These are phyloP conservation scores for Allobates femoralis DNA, from an alignment of 2,797 vertebrate genomes.

Conservation along the genomic window DNA sequence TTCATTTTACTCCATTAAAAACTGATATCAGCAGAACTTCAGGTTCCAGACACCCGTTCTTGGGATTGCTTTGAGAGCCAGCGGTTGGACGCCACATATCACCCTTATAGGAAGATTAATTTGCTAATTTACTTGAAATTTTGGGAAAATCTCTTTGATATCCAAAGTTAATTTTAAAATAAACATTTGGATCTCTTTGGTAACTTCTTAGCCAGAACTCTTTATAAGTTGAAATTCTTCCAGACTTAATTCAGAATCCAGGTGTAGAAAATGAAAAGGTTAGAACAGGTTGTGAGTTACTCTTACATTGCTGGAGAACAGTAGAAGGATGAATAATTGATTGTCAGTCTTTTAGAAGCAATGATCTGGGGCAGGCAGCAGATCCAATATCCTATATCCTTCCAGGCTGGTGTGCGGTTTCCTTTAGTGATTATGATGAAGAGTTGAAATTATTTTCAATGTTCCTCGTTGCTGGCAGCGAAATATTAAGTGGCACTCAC, in stretches of 20 bases:
- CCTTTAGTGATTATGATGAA: slow-evolving; percentile 70
- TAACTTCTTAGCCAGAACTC: neutral
- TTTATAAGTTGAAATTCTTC: slow-evolving; percentile 26
- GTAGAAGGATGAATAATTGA: slow-evolving; percentile 90
- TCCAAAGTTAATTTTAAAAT: neutral
- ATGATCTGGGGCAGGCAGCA: slow-evolving; percentile 86
- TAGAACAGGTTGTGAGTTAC: slow-evolving; percentile 77
- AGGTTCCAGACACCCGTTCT: too few relatives aligned
- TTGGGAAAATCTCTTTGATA: too few relatives aligned
- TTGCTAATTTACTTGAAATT: too few relatives aligned
- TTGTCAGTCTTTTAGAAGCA: slow-evolving; percentile 85
- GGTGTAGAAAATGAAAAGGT: slow-evolving; percentile 66
- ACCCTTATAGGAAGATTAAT: too few relatives aligned
- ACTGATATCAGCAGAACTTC: too few relatives aligned
- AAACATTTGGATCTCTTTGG: neutral
- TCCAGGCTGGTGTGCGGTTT: slow-evolving; percentile 76
- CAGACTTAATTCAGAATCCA: slow-evolving; percentile 21
- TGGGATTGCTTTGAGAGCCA: too few relatives aligned
- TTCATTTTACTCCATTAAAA: too few relatives aligned
- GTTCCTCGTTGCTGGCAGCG: slow-evolving; percentile 51
- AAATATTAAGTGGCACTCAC: slow-evolving; percentile 67
- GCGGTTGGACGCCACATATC: too few relatives aligned
- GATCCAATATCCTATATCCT: slow-evolving; percentile 85
- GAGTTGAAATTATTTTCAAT: slow-evolving; percentile 69
- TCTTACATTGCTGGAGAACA: slow-evolving; percentile 76